Conservation (phyloP, 2,797 vertebrate species). For the Rallus crepitans region DNA sequence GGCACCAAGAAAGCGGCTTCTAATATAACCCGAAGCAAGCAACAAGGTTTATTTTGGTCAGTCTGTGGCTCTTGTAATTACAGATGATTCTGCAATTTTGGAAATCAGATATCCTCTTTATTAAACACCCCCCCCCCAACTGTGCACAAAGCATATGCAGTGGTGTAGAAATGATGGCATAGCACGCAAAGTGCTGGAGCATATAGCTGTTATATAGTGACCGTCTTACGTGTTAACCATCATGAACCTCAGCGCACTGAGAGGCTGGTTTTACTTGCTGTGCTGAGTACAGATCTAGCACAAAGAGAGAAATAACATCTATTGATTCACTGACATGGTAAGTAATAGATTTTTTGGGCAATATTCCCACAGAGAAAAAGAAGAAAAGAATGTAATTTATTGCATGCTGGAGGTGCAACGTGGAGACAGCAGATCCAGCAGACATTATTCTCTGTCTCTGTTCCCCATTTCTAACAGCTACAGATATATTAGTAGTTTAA, state of each 20-base stretch:
- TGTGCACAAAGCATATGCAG: not conserved
- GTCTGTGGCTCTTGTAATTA: not conserved
- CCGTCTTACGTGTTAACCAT: not conserved
- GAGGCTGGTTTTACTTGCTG: not conserved
- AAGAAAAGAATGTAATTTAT: not conserved
- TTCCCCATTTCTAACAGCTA: not conserved
- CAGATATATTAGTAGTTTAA: not conserved
- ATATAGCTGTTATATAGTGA: not conserved
- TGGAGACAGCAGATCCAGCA: not conserved
- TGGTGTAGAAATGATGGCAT: not conserved
- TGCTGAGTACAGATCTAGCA: not conserved
- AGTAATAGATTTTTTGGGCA: not conserved
- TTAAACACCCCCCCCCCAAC: not conserved
- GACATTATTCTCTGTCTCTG: not conserved
- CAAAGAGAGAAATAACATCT: conserved; percentile 10
- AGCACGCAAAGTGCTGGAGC: not conserved
- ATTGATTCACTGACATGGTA: not conserved
- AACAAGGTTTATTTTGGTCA: not conserved
- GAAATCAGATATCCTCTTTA: not conserved
- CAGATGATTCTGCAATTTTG: not conserved
- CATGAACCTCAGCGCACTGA: not conserved
- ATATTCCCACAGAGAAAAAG: not conserved
- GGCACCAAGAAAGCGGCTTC: not conserved
- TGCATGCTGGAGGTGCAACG: not conserved
- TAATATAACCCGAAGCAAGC: not conserved